phyloP scores from a whole-genome alignment of 2,888 invertebrate species.

The Leptogaster cylindrica region DNA sequence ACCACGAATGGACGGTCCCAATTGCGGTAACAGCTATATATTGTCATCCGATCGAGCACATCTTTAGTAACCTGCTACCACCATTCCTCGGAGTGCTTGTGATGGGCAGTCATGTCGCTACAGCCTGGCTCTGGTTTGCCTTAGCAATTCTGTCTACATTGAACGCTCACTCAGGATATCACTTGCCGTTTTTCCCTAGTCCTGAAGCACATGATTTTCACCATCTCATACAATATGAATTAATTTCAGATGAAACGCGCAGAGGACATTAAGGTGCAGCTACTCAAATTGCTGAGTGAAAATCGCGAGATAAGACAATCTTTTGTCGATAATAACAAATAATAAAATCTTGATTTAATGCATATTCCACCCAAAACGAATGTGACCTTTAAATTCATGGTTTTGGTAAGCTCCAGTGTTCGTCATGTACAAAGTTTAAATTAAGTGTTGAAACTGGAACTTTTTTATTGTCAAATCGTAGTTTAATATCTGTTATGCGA shows the following conservation, averaged over 20 bases:
- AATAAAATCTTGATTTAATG: too few relatives aligned
- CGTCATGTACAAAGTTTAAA: too few relatives aligned
- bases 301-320: slow-evolving; percentile 78
- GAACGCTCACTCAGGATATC: slow-evolving; percentile 84
- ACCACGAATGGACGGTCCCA: slow-evolving; percentile 89
- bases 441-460: too few relatives aligned
- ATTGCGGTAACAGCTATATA: slow-evolving; percentile 81
- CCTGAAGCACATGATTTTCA: slow-evolving; percentile 89
- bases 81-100: slow-evolving; percentile 76
- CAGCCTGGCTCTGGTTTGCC: slow-evolving; percentile 79
- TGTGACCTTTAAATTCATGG: too few relatives aligned
- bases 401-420: too few relatives aligned
- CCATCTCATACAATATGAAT: too few relatives aligned
- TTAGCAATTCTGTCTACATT: slow-evolving; percentile 79
- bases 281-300: slow-evolving; percentile 78
- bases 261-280: slow-evolving; percentile 78
- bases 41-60: slow-evolving; percentile 79
- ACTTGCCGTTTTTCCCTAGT: slow-evolving; percentile 83
- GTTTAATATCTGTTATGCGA: too few relatives aligned
- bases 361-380: too few relatives aligned
- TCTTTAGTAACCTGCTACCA: slow-evolving; percentile 78
- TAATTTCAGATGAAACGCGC: too few relatives aligned
- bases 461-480: too few relatives aligned
- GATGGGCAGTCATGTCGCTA: slow-evolving; percentile 78
- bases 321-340: slow-evolving; percentile 66